A percentile compares a stretch with the other conserved stretches of the same genome.
phyloP scores from a whole-genome alignment of 2,113 vertebrate genomes.

The Podocnemis expansa region DNA sequence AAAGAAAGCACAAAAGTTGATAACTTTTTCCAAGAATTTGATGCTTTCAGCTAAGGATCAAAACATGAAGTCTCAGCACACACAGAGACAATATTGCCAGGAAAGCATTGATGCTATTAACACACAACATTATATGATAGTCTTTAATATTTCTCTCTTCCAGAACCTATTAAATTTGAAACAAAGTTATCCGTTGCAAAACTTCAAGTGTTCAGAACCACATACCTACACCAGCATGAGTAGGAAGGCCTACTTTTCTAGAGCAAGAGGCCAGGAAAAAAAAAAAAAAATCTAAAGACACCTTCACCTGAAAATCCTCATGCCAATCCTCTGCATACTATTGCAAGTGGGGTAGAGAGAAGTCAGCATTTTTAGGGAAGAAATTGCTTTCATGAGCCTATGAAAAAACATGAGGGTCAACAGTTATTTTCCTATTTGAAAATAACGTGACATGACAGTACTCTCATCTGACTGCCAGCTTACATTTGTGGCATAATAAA shows the following conservation, averaged over 20 bases:
- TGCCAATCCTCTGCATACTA: not conserved
- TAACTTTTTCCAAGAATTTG: not conserved
- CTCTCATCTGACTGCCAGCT: not conserved
- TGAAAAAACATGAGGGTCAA: not conserved
- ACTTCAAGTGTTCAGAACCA: not conserved
- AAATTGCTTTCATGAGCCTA: not conserved
- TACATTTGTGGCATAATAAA: not conserved
- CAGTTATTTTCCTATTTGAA: not conserved
- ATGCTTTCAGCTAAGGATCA: not conserved
- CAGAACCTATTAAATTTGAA: not conserved
- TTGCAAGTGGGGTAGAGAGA: not conserved
- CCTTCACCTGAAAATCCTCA: not conserved
- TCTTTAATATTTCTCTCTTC: not conserved
- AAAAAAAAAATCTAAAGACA: too few relatives aligned
- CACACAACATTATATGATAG: not conserved
- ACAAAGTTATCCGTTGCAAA: not conserved
- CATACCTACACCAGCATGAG: not conserved
- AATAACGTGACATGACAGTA: not conserved
- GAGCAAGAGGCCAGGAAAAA: not conserved
- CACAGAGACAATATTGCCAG: not conserved
- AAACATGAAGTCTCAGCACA: not conserved
- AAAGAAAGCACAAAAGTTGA: not conserved
- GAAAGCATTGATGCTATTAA: not conserved
- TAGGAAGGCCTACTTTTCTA: not conserved
- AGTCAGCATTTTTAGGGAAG: not conserved